Conservation (phyloP, 2,797 vertebrate species). For the Nannoperca obscura region DNA sequence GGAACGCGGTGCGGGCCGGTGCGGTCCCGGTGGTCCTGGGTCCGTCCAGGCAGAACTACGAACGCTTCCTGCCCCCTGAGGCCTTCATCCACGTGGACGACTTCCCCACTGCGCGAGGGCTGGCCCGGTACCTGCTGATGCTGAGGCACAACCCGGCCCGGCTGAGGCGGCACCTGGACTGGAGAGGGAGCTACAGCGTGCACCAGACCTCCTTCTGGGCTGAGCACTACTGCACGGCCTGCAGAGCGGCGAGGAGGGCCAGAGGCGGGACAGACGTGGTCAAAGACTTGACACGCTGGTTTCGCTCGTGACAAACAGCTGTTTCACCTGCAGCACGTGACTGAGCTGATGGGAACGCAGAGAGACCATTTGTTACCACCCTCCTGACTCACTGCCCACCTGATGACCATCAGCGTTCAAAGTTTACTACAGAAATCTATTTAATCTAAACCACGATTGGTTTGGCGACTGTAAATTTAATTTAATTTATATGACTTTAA, state of each 20-base stretch:
- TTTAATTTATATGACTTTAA: slow-evolving; percentile 9
- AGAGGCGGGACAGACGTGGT: slow-evolving; percentile 62
- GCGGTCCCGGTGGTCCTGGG: slow-evolving; percentile 93
- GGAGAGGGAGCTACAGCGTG: slow-evolving; percentile 87
- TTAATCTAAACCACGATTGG: not conserved
- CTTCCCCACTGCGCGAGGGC: slow-evolving; percentile 84
- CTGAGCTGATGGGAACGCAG: not conserved
- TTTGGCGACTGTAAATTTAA: not conserved
- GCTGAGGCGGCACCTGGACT: slow-evolving; percentile 89
- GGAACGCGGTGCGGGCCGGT: slow-evolving; percentile 90
- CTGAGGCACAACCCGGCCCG: slow-evolving; percentile 81
- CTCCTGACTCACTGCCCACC: not conserved
- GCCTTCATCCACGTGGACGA: slow-evolving; percentile 96
- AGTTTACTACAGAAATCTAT: slow-evolving; percentile 10
- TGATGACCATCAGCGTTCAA: slow-evolving; percentile 1
- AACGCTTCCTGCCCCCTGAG: slow-evolving; percentile 90
- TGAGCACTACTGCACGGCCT: slow-evolving; percentile 91
- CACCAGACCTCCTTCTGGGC: slow-evolving; percentile 88
- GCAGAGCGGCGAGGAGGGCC: slow-evolving; percentile 72
- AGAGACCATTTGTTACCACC: not conserved
- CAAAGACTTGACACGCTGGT: slow-evolving; percentile 75
- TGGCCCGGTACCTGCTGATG: slow-evolving; percentile 90
- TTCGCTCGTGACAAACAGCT: slow-evolving; percentile 63
- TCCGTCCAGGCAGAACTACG: slow-evolving; percentile 90
- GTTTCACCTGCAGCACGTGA: not conserved